phyloP scores from a whole-genome alignment of 2,888 invertebrate species.

The Drosophila phalerata region DNA sequence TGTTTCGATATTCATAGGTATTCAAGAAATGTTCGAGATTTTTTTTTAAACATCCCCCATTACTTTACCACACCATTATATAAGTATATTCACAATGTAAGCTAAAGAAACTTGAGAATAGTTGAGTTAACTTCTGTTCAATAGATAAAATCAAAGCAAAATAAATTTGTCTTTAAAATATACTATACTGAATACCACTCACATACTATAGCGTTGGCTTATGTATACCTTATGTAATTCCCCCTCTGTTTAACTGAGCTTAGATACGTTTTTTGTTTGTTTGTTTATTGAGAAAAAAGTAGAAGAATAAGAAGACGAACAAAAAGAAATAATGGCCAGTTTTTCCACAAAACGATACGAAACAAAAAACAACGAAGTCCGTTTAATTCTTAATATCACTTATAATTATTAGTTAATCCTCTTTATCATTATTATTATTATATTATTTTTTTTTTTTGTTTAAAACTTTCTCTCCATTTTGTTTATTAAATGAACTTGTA shows the following conservation, averaged over 20 bases:
- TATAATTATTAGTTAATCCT: conserved; percentile 15
- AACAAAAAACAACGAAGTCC: conserved; percentile 17
- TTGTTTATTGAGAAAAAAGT: neutral
- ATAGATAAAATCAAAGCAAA: neutral
- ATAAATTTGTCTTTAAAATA: neutral
- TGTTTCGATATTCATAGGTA: neutral
- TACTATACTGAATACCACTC: conserved; percentile 10
- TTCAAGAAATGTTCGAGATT: neutral
- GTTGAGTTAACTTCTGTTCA: neutral
- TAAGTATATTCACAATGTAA: neutral
- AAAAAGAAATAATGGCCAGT: conserved; percentile 19
- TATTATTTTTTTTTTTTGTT: conserved; percentile 28
- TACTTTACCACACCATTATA: neutral
- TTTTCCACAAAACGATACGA: conserved; percentile 6
- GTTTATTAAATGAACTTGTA: conserved; percentile 74
- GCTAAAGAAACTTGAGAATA: neutral
- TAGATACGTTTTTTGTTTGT: conserved; percentile 18
- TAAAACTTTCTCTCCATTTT: conserved; percentile 32
- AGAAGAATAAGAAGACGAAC: neutral
- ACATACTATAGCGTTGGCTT: neutral
- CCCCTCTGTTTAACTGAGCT: conserved; percentile 38
- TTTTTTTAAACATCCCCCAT: neutral
- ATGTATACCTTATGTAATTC: neutral
- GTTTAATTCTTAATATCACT: conserved; percentile 31
- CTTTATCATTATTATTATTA: conserved; percentile 10